Percentiles rank a stretch among this genome's conserved stretches.
Conservation (phyloP, 2,113 vertebrate species). For the Vulpes ferrilata region DNA sequence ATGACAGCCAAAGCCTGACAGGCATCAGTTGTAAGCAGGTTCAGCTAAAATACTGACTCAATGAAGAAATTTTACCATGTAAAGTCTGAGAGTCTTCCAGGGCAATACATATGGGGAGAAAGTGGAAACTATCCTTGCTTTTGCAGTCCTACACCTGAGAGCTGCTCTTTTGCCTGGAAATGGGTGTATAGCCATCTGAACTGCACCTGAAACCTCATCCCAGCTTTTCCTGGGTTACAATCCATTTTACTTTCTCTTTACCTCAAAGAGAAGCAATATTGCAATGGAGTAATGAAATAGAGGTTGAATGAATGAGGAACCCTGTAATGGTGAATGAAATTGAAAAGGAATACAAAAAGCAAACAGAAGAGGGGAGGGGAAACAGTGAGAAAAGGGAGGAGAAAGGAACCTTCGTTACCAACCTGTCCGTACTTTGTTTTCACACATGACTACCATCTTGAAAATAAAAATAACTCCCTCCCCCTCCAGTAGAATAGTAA, state of each 20-base stretch:
- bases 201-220: not conserved
- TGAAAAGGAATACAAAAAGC: not conserved
- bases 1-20: not conserved
- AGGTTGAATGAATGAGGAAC: not conserved
- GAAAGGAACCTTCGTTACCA: not conserved
- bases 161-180: not conserved
- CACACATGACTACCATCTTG: not conserved
- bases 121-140: not conserved
- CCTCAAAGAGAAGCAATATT: not conserved
- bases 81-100: not conserved
- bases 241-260: conserved; percentile 34
- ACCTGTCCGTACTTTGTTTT: not conserved
- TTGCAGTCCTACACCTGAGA: not conserved
- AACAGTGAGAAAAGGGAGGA: not conserved
- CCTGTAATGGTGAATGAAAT: not conserved
- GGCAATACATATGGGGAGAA: not conserved
- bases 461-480: not conserved
- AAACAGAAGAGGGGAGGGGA: not conserved
- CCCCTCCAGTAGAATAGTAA: not conserved
- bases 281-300: not conserved
- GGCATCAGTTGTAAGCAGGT: not conserved
- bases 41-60: conserved; percentile 7
- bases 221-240: not conserved
- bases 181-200: not conserved
- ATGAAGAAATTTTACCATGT: not conserved